These are phyloP conservation scores for Ectobius pallidus DNA, from an alignment of 2,888 invertebrate species.

Conservation along the genomic window DNA sequence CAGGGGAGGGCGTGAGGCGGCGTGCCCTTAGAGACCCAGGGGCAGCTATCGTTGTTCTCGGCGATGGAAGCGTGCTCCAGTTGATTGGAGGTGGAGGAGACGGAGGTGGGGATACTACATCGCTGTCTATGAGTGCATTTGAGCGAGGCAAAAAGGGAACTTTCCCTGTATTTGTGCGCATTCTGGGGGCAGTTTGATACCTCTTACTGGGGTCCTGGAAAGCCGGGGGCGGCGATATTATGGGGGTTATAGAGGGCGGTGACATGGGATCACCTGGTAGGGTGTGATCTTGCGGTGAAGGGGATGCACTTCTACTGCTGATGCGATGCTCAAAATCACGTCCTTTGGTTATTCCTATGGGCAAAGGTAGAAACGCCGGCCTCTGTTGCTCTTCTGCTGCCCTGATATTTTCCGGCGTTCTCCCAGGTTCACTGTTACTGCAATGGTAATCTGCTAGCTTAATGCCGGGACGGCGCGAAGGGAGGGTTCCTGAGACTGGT, in stretches of 20 bases:
- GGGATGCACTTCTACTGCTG: conserved; percentile 35
- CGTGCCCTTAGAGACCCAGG: conserved; percentile 43
- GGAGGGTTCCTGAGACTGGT: conserved; percentile 51
- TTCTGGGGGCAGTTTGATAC: conserved; percentile 47
- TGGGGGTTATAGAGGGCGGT: conserved; percentile 70
- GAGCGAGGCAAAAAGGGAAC: conserved; percentile 61
- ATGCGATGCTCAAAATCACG: conserved; percentile 38
- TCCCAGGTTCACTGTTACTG: conserved; percentile 45
- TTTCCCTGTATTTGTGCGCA: conserved; percentile 54
- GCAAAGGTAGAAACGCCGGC: conserved; percentile 41
- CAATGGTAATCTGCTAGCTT: conserved; percentile 58
- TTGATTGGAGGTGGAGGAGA: conserved; percentile 54
- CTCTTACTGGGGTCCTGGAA: conserved; percentile 57
- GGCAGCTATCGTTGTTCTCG: conserved; percentile 44
- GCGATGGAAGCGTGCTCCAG: conserved; percentile 53
- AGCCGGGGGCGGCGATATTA: conserved; percentile 72
- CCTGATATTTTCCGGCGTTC: conserved; percentile 39
- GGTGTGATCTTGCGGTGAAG: conserved; percentile 39
- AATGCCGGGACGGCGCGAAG: conserved; percentile 56
- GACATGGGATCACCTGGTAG: conserved; percentile 54
- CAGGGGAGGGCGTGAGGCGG: conserved; percentile 47
- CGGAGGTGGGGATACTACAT: conserved; percentile 59
- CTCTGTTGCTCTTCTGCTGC: conserved; percentile 39
- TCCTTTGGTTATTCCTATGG: conserved; percentile 32
- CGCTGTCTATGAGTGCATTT: conserved; percentile 61